These are phyloP conservation scores for Merops nubicus DNA, from an alignment of 2,113 vertebrate genomes.

Conservation along the genomic window DNA sequence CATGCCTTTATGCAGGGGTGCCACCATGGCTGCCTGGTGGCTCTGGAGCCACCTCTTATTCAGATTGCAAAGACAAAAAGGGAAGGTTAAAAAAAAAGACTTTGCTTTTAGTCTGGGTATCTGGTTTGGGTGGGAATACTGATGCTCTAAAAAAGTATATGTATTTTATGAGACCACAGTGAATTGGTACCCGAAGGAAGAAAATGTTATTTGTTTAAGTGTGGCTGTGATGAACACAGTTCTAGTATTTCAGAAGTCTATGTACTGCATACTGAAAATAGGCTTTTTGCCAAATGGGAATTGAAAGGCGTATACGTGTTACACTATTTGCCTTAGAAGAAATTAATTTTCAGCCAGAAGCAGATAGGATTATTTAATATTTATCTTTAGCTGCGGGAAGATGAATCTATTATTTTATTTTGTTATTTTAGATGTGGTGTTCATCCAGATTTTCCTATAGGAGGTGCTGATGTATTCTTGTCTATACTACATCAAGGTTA, in stretches of 20 bases:
- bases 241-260: constrained; percentile 71
- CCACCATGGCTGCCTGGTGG: neutral
- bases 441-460: constrained; percentile 49
- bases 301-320: constrained; percentile 75
- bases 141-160: constrained; percentile 8
- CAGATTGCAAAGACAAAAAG: neutral
- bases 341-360: constrained; percentile 83
- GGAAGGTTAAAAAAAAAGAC: neutral
- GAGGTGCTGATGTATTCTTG: constrained; percentile 52
- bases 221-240: constrained; percentile 62
- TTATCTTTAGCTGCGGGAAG: constrained; percentile 81
- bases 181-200: constrained; percentile 66
- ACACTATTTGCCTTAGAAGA: constrained; percentile 83
- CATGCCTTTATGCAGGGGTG: neutral
- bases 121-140: constrained; percentile 58
- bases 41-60: constrained; percentile 20
- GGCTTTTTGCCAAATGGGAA: constrained; percentile 80
- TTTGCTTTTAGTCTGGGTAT: constrained; percentile 34
- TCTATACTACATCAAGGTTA: neutral
- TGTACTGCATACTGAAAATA: constrained; percentile 68
- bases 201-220: constrained; percentile 71
- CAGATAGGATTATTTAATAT: constrained; percentile 84
- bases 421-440: constrained; percentile 60
- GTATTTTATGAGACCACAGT: constrained; percentile 4
- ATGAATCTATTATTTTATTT: constrained; percentile 84